Base-by-base conservation (phyloP, 2,113 vertebrate species). In the Channa maculata region DNA sequence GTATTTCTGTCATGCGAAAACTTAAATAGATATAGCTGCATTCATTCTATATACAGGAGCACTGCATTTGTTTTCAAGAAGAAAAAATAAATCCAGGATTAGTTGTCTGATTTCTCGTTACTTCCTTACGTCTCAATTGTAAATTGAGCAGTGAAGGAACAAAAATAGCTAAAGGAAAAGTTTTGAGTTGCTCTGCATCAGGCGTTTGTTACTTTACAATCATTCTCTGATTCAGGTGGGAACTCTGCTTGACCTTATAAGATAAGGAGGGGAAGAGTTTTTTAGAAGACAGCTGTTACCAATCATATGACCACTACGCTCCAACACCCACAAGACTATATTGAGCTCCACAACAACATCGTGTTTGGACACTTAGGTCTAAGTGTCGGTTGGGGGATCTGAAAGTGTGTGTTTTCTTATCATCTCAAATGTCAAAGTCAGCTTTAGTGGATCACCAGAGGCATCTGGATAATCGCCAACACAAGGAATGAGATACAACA, bases 371-470 rank as follows among this genome's bases (percentile, higher is more conserved):
- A 79, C 77, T 15, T 58, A 41, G 13, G 48, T 57, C 78, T 86
- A 84, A 82, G 84, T 82, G 86, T 82, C 79, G 84, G 71, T 63
- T 59, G 14, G 65, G 55, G 74, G 76, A 74, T 80, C 57, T 59
- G 76, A 85, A 62, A 34, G 61, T 51, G 77, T 50, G 75, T 46
- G 64, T 65, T 74, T 69, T 64, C 82, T 87, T 86, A 90, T 89
- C 70, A 77, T 82, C 71, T 85, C 75, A 82, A 88, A 88, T 88
- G 83, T 91, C 85, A 90, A 75, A 84, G 75, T 50, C 1, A 43
- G 85, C 80, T 90, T 91, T 87, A 82, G 73, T 62, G 82, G 76
- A 77, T 75, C 84, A 74, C 54, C 11, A 37, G 33, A 87, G 84
- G 82, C 85, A 89, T 86, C 81, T 86, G 88, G 82, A 69, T 69